phyloP scores from a whole-genome alignment of 23 tunicate genomes.

The Halocynthia roretzi region DNA sequence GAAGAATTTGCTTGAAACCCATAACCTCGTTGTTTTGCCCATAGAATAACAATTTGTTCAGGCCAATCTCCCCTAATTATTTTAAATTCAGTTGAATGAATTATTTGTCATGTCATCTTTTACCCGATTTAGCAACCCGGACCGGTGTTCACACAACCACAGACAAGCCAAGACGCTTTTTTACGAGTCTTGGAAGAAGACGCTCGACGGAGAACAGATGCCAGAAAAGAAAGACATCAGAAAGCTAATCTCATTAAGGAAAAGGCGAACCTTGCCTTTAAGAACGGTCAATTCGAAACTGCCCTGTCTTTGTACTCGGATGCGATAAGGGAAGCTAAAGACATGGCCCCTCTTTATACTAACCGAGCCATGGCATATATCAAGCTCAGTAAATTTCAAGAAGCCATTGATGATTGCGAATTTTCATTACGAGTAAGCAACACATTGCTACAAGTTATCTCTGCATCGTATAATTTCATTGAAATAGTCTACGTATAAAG shows the following conservation, averaged over 20 bases:
- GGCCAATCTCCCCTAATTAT: no score
- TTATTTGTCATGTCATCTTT: background rate
- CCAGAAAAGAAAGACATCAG: constrained; percentile 64
- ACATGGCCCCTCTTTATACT: constrained; percentile 67
- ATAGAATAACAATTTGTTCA: no score
- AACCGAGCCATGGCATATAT: constrained; percentile 74
- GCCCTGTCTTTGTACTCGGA: constrained; percentile 59
- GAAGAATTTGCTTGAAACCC: no score
- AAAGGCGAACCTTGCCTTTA: constrained; percentile 59
- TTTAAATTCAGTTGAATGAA: background rate
- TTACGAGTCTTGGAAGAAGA: constrained; percentile 66
- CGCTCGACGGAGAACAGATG: constrained; percentile 47
- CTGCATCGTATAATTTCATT: no score
- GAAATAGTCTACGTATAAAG: no score
- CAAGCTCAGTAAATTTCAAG: constrained; percentile 43
- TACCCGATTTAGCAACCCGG: no score
- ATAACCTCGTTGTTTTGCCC: no score
- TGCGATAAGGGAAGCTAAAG: constrained; percentile 59
- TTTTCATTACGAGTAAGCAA: constrained; percentile 49
- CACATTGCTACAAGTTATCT: no score
- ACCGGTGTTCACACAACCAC: constrained; percentile 25
- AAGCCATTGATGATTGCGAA: constrained; percentile 79
- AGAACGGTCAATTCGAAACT: constrained; percentile 25
- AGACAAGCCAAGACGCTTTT: constrained; percentile 54
- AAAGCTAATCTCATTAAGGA: constrained; percentile 66